Conservation (phyloP, 2,888 invertebrate genomes). For the Phasia obesa region DNA sequence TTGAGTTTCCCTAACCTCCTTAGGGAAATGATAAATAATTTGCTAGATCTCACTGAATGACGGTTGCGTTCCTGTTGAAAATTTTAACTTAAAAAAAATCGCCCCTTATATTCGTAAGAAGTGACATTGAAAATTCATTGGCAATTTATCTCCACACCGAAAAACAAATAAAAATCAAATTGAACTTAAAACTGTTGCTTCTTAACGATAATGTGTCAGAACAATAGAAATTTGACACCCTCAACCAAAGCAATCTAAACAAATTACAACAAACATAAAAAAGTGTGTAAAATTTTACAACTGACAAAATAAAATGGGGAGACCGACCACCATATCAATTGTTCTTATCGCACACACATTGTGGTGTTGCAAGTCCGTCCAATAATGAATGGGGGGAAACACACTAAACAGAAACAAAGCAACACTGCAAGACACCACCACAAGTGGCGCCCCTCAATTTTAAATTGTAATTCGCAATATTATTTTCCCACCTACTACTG, state of each 20-base stretch:
- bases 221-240: conserved; percentile 29
- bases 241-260: conserved; percentile 17
- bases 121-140: not conserved
- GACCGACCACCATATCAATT: not conserved
- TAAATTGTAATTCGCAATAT: not conserved
- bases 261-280: conserved; percentile 3
- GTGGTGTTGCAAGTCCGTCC: not conserved
- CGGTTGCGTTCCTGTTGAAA: no score
- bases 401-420: not conserved
- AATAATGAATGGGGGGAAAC: not conserved
- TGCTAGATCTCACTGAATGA: no score
- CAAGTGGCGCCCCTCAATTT: conserved; percentile 18
- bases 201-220: not conserved
- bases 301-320: conserved; percentile 16
- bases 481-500: not conserved
- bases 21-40: no score
- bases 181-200: conserved; percentile 7
- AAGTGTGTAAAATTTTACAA: conserved; percentile 10
- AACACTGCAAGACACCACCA: not conserved
- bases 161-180: conserved; percentile 11
- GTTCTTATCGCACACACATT: not conserved
- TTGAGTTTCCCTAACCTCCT: no score
- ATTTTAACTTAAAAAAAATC: no score
- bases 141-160: not conserved
- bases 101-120: no score